These are phyloP conservation scores for Urophycis tenuis DNA, from an alignment of 2,797 vertebrate species.

Conservation along the genomic window DNA sequence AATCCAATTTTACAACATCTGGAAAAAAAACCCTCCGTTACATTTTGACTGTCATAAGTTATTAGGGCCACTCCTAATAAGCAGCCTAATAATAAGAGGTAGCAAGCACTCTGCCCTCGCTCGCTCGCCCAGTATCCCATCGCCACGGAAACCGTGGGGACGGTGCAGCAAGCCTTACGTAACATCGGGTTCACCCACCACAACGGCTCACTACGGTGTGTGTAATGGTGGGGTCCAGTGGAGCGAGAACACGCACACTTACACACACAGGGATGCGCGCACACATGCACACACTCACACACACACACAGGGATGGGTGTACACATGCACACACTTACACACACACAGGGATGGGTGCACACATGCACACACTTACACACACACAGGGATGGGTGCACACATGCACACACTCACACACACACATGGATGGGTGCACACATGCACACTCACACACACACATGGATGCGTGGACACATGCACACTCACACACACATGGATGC, in stretches of 20 bases:
- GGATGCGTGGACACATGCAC: background rate
- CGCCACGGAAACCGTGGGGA: background rate
- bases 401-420: too few species aligned
- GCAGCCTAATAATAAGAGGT: too few species aligned
- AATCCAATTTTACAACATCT: background rate
- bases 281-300: background rate
- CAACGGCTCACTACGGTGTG: background rate
- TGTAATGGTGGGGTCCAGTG: background rate
- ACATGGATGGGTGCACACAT: too few species aligned
- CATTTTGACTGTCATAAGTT: background rate
- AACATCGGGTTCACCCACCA: background rate
- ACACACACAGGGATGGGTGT: constrained; percentile 4
- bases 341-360: too few species aligned
- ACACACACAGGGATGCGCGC: background rate
- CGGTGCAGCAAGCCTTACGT: background rate
- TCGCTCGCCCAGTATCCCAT: background rate
- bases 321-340: background rate
- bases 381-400: too few species aligned
- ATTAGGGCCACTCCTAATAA: background rate
- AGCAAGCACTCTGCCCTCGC: background rate
- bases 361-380: constrained; percentile 2
- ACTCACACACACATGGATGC: background rate
- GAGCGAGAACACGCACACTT: background rate
- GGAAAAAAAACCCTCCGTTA: background rate
- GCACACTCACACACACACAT: background rate